Conservation (phyloP, 2,113 vertebrate species). For the Muntiacus muntjak region DNA sequence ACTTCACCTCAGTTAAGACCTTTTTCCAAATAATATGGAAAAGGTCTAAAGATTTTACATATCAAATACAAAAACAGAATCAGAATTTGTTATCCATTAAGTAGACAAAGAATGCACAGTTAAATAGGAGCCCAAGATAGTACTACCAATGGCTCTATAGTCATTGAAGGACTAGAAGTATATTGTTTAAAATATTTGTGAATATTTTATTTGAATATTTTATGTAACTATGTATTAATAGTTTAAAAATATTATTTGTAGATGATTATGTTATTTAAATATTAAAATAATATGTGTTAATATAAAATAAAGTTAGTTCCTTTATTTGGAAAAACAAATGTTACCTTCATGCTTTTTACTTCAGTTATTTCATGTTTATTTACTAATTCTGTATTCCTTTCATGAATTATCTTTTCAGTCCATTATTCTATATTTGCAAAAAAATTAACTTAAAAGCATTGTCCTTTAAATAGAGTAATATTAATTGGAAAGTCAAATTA, state of each 20-base stretch:
- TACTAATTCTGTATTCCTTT: not conserved
- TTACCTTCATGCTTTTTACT: not conserved
- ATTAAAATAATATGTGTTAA: not conserved
- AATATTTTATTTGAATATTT: not conserved
- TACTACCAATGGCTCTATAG: not conserved
- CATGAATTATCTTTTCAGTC: not conserved
- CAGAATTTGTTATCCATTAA: not conserved
- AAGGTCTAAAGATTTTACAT: not conserved
- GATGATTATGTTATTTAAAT: not conserved
- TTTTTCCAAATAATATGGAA: not conserved
- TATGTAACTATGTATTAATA: not conserved
- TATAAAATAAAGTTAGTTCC: not conserved
- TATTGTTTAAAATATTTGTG: not conserved
- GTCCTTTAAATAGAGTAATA: not conserved
- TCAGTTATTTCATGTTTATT: not conserved
- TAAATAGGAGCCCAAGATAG: not conserved
- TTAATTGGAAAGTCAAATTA: not conserved
- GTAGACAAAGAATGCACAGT: not conserved
- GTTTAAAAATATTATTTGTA: not conserved
- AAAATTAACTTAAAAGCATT: not conserved
- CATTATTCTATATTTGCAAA: not conserved
- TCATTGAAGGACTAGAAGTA: not conserved
- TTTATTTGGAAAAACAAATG: not conserved
- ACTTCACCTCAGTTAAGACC: not conserved
- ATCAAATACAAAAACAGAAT: not conserved